Base-by-base conservation (phyloP, 2,113 vertebrate genomes). In the Albula goreensis region DNA sequence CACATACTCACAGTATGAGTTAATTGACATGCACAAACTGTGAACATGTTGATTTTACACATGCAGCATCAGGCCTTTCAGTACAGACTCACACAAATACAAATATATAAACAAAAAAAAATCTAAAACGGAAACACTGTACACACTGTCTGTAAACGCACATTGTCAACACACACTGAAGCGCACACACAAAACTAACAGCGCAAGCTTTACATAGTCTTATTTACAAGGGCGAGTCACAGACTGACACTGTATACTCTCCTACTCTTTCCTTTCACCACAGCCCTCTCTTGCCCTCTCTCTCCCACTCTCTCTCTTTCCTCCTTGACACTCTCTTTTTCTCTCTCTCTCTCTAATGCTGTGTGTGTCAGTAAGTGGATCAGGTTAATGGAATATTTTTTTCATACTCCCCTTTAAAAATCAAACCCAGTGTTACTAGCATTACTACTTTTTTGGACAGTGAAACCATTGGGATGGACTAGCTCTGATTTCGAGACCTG, bases 271-370 rank as follows among this genome's bases (percentile, higher is more conserved):
- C 15, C 2, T 50, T 10, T 31, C 49, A 31, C 31, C 53, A 93
- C 94, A 5, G 82, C 90, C 90, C 89, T 22, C 83, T 82, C 82
- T 85, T 87, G 84, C 78, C 25, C 85, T 87, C 87, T 89, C 90
- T 89, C 79, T 86, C 87, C 90, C 88, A 86, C 84, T 11, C 56
- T 31, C 74, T 74, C 49, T 80, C 85, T 83, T 51, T 63, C 83
- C 89, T 70, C 25, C 25, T 49, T 90, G 90, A 87, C 84, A 22
- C 89, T 89, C 89, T 53, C 49, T 87, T 87, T 88, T 81, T 89
- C 86, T 41, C 83, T 90, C 86, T 87, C 85, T 83, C 0, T 17
- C 77, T 5, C 85, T 92, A 82, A 50, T 87, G 10, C 80, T 85
- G 84, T 88, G 85, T 89, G 51, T 78, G 85, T 80, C 89, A 84